Evolutionary conservation across 2,888 invertebrate species (phyloP).

Genomic region (Agrochola lota): DNA sequence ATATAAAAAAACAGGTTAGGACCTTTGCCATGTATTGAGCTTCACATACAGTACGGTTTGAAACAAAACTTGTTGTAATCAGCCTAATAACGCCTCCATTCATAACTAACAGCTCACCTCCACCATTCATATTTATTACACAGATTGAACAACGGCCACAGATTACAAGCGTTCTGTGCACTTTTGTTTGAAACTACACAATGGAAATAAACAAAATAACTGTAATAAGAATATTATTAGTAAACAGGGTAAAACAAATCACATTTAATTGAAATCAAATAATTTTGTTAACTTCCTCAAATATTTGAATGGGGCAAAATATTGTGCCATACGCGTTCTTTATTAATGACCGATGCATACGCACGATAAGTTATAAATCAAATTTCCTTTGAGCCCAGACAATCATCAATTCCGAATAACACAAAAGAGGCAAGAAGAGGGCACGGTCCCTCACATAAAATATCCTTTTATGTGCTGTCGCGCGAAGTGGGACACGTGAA

Average conservation of each 20-base stretch:
- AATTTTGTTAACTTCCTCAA: not conserved
- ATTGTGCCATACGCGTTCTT: not conserved
- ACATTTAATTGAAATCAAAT: not conserved
- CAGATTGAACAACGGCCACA: not conserved
- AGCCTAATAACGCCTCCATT: not conserved
- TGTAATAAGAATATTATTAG: not conserved
- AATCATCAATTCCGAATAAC: conserved; percentile 43
- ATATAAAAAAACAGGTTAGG: too few species aligned
- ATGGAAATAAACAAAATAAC: not conserved
- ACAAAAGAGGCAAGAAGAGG: conserved; percentile 36
- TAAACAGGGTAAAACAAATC: not conserved
- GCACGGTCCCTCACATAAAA: conserved; percentile 30
- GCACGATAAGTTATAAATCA: not conserved
- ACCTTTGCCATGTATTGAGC: not conserved
- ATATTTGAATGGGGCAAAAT: not conserved
- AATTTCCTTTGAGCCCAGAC: conserved; percentile 13
- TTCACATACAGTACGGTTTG: not conserved
- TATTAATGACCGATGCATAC: too few species aligned
- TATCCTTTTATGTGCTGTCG: conserved; percentile 32
- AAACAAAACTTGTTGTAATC: not conserved
- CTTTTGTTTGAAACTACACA: not conserved
- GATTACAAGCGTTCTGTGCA: not conserved
- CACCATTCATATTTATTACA: not conserved
- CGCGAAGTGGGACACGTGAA: conserved; percentile 2
- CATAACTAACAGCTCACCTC: not conserved